Evolutionary conservation across 2,888 invertebrate genomes (phyloP).

Genomic region (Cinara cedri): DNA sequence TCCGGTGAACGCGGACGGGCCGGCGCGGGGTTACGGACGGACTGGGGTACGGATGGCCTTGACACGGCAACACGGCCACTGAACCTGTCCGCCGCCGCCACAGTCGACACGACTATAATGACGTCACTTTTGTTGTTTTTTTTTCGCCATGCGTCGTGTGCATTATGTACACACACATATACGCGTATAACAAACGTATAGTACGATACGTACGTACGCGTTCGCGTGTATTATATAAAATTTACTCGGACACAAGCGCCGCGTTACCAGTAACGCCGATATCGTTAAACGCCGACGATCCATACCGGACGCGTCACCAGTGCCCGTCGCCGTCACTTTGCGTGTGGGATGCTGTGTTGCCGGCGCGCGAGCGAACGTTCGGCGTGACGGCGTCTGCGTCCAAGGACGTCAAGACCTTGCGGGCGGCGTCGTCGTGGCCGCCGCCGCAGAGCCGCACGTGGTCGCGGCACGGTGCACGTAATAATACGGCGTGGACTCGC

Average conservation of each 20-base stretch:
- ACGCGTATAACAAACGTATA: slow-evolving; percentile 7
- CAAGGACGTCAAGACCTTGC: slow-evolving; percentile 25
- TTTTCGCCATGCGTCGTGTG: neutral
- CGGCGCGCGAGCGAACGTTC: neutral
- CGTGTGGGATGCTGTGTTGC: slow-evolving; percentile 46
- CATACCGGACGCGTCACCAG: neutral
- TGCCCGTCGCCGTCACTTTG: neutral
- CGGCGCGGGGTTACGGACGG: neutral
- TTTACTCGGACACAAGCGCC: no score
- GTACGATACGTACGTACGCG: neutral
- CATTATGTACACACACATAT: neutral
- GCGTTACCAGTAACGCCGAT: no score
- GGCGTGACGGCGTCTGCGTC: slow-evolving; percentile 1
- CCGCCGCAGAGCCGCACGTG: neutral
- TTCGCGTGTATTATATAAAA: neutral
- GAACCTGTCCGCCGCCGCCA: slow-evolving; percentile 53
- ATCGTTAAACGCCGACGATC: slow-evolving; percentile 22
- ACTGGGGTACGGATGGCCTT: slow-evolving; percentile 53
- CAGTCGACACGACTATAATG: slow-evolving; percentile 43
- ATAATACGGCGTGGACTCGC: no score
- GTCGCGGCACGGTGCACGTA: neutral
- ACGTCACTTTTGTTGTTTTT: slow-evolving; percentile 56
- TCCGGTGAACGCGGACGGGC: neutral
- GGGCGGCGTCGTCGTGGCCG: neutral
- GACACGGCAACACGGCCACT: slow-evolving; percentile 57